Evolutionary conservation across 1,140 invertebrate genomes (phyloP).

Genomic region (Ostrea denselamellosa): DNA sequence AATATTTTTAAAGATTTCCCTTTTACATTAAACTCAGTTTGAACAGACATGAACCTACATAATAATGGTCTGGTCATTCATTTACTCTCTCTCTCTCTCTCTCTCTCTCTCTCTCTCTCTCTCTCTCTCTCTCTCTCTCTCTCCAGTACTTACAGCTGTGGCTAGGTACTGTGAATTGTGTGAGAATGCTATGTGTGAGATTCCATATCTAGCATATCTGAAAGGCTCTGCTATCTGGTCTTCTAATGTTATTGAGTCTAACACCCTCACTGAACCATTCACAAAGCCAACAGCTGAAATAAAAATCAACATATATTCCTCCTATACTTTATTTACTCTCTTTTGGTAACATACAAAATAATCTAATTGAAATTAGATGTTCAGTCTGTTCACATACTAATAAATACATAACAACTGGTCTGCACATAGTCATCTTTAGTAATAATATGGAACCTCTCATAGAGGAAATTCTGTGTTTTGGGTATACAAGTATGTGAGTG

Average conservation of each 20-base stretch:
- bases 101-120: no score
- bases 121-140: no score
- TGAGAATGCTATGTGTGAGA: conserved; percentile 78
- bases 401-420: not conserved
- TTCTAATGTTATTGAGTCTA: conserved; percentile 76
- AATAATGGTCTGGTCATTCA: no score
- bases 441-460: not conserved
- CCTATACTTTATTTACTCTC: no score
- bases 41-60: no score
- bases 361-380: no score
- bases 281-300: conserved; percentile 78
- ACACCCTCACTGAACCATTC: conserved; percentile 74
- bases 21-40: no score
- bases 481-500: no score
- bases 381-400: no score
- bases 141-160: conserved; percentile 74
- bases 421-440: not conserved
- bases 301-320: not conserved
- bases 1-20: no score
- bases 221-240: conserved; percentile 74
- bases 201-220: conserved; percentile 74
- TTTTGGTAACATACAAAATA: no score
- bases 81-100: no score
- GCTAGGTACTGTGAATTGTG: conserved; percentile 77
- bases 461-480: not conserved